Base-by-base conservation (phyloP, 2,113 vertebrate species). In the Lycocorax pyrrhopterus region DNA sequence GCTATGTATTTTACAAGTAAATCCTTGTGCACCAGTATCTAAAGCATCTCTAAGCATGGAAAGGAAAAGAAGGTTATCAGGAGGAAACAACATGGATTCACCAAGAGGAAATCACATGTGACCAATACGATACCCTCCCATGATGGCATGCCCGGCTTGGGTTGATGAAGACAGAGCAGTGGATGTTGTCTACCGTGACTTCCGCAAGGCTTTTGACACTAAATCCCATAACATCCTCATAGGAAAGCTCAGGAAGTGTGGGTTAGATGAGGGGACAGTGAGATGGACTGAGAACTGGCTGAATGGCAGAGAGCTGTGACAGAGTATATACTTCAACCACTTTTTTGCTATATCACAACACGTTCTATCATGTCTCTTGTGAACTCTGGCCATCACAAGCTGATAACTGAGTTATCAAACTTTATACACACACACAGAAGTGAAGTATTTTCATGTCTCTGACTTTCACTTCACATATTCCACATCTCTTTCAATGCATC, bases 211-310 rank as follows among this genome's bases (percentile, higher is more conserved):
- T 56, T 64, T 47, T 49, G 20, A 79, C 58, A 64, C 30, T 49
- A 35, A 35, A 39, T 79, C 35, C 32, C 13, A 0, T 4, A 47
- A 26, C 25, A 56, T 8, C 49, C 26, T 49, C 30, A 35, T 0
- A 49, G 41, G 41, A 79, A 56, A 72, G 66, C 26, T 72, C 58
- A 21, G 41, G 20, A 55, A 41, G 56, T 16, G 11, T 41, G 41
- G 20, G 20, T 39, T 39, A 55, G n/a, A 47, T 41, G 30, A 47
- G 29, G 4, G 16, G 56, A 41, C 56, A 72, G 56, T 18, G 66
- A 72, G n/a, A 14, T 26, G 41, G 49, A 72, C 66, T 35, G 35
- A 79, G 49, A 80, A 56, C 30, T 56, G n/a, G n/a, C 25, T 63
- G 66, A 47, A 72, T 8, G 17, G 35, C 43, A 79, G 49, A 77